These are phyloP conservation scores for Euphydryas editha DNA, from an alignment of 2,888 invertebrate species.

Conservation along the genomic window DNA sequence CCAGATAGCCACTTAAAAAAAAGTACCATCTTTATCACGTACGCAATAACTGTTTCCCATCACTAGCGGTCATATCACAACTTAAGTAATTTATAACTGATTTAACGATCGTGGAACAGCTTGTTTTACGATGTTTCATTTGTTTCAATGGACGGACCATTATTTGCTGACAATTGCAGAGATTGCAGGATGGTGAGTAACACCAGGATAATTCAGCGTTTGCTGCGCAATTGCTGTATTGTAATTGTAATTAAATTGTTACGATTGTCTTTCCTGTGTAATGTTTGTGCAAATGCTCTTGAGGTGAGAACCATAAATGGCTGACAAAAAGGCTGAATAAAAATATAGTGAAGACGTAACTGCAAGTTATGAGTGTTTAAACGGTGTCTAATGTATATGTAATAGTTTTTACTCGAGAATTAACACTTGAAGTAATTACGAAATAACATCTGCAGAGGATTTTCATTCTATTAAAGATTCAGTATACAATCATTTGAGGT, in stretches of 20 bases:
- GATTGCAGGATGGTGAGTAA: slow-evolving; percentile 53
- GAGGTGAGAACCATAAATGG: not conserved
- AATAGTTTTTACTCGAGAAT: not conserved
- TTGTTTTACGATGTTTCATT: slow-evolving; percentile 79
- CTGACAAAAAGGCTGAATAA: too few relatives aligned
- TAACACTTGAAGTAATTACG: too few relatives aligned
- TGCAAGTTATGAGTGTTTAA: too few relatives aligned
- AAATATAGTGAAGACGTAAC: not conserved
- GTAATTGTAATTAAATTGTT: slow-evolving; percentile 58
- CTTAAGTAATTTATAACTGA: slow-evolving; percentile 52
- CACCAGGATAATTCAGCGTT: slow-evolving; percentile 40
- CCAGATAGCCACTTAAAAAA: slow-evolving; percentile 9
- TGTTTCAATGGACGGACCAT: slow-evolving; percentile 71
- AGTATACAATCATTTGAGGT: too few relatives aligned
- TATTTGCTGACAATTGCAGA: slow-evolving; percentile 51
- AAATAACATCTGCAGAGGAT: too few relatives aligned
- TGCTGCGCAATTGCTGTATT: slow-evolving; percentile 51
- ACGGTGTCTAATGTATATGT: not conserved
- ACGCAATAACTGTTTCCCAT: slow-evolving; percentile 31
- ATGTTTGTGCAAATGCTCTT: too few relatives aligned
- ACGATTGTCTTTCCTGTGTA: not conserved
- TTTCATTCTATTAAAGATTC: too few relatives aligned
- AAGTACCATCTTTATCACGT: slow-evolving; percentile 5
- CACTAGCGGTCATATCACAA: slow-evolving; percentile 30
- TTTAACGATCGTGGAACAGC: slow-evolving; percentile 71